A percentile compares a stretch with the other conserved stretches of the same genome.
phyloP scores from a whole-genome alignment of 2,113 vertebrate species.

The Saccopteryx bilineata region DNA sequence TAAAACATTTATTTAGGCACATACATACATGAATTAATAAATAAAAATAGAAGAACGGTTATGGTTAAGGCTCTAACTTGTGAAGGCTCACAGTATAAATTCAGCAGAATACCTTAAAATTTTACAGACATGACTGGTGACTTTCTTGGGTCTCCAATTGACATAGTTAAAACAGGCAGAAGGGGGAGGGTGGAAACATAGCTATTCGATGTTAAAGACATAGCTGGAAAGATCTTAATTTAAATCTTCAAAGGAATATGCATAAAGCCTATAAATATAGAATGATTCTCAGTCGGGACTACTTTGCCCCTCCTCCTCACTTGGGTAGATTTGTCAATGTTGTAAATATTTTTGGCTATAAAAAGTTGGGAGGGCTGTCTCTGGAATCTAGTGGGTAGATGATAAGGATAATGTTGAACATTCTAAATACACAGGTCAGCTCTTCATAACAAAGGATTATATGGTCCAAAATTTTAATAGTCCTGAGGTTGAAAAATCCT shows the following conservation, averaged over 20 bases:
- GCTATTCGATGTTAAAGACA: background rate
- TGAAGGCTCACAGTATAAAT: background rate
- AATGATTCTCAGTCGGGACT: background rate
- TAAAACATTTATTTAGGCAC: background rate
- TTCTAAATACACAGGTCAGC: background rate
- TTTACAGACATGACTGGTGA: background rate
- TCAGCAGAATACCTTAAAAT: background rate
- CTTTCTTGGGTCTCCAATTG: background rate
- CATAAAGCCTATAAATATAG: background rate
- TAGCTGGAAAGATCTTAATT: background rate
- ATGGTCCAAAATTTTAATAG: background rate
- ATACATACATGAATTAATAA: slow-evolving; percentile 21
- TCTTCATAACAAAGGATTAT: background rate
- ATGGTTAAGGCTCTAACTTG: background rate
- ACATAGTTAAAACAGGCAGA: background rate
- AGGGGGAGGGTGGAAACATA: background rate
- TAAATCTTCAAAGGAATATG: background rate
- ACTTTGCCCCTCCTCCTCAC: background rate
- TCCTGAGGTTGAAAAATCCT: background rate
- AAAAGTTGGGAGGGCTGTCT: background rate
- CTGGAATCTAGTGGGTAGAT: background rate
- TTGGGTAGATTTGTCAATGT: background rate
- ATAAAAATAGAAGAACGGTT: background rate
- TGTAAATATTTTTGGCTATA: background rate
- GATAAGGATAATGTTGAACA: background rate